Evolutionary conservation across 1,140 invertebrate genomes (phyloP).

Genomic region (Drosophila orosa): DNA sequence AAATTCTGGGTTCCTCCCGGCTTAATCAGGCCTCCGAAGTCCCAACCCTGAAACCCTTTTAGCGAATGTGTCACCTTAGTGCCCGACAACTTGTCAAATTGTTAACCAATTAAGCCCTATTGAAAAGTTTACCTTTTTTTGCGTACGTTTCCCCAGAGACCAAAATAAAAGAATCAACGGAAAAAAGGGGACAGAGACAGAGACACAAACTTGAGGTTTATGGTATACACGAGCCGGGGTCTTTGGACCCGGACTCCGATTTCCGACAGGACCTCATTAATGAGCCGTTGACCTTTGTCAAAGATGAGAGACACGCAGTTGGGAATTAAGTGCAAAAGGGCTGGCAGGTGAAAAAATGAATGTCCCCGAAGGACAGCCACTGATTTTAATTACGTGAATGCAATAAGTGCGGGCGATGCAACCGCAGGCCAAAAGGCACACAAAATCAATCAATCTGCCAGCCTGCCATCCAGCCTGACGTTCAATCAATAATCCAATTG

Average conservation of each 20-base stretch:
- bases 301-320: constrained; percentile 7
- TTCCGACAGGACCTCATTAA: constrained; percentile 30
- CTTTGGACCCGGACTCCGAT: constrained; percentile 4
- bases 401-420: constrained; percentile 38
- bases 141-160: constrained; percentile 11
- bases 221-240: background rate
- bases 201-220: constrained; percentile 26
- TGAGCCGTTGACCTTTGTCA: constrained; percentile 46
- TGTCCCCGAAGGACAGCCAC: constrained; percentile 30
- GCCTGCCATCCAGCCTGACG: background rate
- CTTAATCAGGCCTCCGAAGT: background rate
- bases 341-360: constrained; percentile 27
- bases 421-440: constrained; percentile 47
- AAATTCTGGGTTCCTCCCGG: background rate
- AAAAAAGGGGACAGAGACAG: background rate
- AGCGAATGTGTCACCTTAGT: constrained; percentile 31
- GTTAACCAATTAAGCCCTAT: constrained; percentile 47
- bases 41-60: background rate
- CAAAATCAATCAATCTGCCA: constrained; percentile 62
- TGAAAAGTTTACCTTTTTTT: constrained; percentile 29
- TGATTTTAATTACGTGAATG: constrained; percentile 64
- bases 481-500: constrained; percentile 62
- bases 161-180: constrained; percentile 10
- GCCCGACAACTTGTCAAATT: constrained; percentile 40
- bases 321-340: constrained; percentile 18